These are phyloP conservation scores for Rhopalosiphum nymphaeae DNA, from an alignment of 2,888 invertebrate genomes.

Conservation along the genomic window DNA sequence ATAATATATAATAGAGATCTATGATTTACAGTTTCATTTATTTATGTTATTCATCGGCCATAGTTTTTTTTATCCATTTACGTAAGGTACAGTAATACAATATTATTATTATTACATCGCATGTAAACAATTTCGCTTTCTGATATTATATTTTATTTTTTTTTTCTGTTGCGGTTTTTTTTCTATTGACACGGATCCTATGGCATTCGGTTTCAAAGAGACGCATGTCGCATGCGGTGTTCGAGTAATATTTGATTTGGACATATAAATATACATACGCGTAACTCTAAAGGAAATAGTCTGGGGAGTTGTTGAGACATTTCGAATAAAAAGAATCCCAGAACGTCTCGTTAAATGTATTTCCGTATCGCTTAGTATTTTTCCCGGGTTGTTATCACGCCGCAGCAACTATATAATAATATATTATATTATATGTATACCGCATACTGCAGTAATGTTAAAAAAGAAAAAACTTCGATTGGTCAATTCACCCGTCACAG, in stretches of 20 bases:
- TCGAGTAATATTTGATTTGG: not conserved
- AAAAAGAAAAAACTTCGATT: slow-evolving; percentile 17
- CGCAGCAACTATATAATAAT: not conserved
- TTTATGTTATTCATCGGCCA: not conserved
- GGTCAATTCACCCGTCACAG: not conserved
- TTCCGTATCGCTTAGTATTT: not conserved
- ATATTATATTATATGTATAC: not conserved
- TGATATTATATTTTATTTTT: not conserved
- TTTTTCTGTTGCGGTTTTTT: not conserved
- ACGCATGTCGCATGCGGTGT: not conserved
- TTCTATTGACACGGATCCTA: slow-evolving; percentile 4
- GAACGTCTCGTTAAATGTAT: not conserved
- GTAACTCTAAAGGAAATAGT: not conserved
- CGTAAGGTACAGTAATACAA: not conserved
- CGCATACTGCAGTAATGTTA: not conserved
- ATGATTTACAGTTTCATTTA: not conserved
- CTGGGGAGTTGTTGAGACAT: not conserved
- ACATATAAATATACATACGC: not conserved
- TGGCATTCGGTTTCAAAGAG: not conserved
- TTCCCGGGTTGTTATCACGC: not conserved
- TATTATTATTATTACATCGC: not conserved
- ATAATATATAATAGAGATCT: not conserved
- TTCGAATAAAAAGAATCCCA: not conserved
- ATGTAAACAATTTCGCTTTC: not conserved
- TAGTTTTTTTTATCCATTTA: not conserved